phyloP scores from a whole-genome alignment of 2,797 vertebrate species.

The Sphenopsis melanotis region DNA sequence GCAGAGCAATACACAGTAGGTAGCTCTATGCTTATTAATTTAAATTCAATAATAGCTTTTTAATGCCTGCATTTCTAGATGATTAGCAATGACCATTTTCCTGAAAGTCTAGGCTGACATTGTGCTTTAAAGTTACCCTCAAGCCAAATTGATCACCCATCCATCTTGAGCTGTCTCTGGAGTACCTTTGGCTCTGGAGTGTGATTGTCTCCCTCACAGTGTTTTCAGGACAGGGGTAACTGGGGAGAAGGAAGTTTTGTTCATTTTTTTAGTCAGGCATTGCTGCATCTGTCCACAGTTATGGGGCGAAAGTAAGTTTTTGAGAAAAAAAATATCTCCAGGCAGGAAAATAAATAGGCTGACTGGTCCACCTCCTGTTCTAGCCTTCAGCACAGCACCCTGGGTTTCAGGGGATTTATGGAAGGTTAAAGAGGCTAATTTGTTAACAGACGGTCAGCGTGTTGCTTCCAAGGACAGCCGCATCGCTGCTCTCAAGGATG shows the following conservation, averaged over 20 bases:
- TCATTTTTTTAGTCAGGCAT: not conserved
- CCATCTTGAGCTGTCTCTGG: not conserved
- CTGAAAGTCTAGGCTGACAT: not conserved
- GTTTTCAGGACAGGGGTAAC: not conserved
- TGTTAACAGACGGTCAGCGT: conserved; percentile 5
- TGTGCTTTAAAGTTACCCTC: not conserved
- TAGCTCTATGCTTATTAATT: not conserved
- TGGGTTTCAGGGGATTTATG: not conserved
- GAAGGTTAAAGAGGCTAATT: conserved; percentile 35
- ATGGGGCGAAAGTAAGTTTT: not conserved
- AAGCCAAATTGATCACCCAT: not conserved
- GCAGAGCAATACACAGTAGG: not conserved
- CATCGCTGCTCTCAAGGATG: not conserved
- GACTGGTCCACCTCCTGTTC: not conserved
- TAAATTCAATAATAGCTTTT: conserved; percentile 7
- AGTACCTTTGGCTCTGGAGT: not conserved
- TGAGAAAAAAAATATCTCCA: not conserved
- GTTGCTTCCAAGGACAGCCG: conserved; percentile 28
- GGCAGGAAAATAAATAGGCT: not conserved
- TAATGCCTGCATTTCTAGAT: not conserved
- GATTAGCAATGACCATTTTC: not conserved
- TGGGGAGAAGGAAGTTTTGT: not conserved
- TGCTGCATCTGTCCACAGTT: not conserved
- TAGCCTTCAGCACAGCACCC: not conserved
- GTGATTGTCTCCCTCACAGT: not conserved